phyloP scores from a whole-genome alignment of 1,140 invertebrate species.

The Ceratina calcarata region DNA sequence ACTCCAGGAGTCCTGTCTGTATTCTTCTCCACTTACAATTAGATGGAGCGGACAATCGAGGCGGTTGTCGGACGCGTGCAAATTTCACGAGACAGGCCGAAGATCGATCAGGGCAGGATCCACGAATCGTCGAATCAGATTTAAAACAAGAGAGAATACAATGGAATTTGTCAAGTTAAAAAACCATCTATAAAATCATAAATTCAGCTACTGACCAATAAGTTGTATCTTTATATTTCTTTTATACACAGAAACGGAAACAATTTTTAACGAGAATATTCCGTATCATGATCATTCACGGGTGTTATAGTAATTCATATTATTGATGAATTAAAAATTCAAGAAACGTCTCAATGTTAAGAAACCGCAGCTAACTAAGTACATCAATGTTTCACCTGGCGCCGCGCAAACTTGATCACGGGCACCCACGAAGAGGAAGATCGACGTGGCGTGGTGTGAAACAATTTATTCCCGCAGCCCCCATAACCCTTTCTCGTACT shows the following conservation, averaged over 20 bases:
- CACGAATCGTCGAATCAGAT: no score
- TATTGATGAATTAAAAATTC: no score
- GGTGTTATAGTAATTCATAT: no score
- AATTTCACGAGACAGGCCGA: background rate
- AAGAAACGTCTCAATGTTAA: no score
- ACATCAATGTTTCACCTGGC: background rate
- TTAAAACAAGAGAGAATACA: background rate
- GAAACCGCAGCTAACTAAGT: background rate
- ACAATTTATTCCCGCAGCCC: conserved; percentile 16
- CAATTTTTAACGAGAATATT: no score
- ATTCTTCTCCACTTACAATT: conserved; percentile 2
- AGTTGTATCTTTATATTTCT: background rate
- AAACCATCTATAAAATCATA: background rate
- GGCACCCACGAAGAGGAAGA: background rate
- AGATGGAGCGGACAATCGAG: conserved; percentile 2
- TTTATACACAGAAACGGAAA: no score
- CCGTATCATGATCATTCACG: no score
- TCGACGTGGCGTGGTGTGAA: background rate
- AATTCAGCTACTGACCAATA: background rate
- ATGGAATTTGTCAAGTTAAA: background rate
- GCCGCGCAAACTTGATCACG: background rate
- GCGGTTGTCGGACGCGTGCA: background rate
- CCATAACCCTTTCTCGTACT: background rate
- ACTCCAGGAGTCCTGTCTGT: background rate
- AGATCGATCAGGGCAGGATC: background rate